These are phyloP conservation scores for Epinotia brunnichana DNA, from an alignment of 2,888 invertebrate genomes.

Conservation along the genomic window DNA sequence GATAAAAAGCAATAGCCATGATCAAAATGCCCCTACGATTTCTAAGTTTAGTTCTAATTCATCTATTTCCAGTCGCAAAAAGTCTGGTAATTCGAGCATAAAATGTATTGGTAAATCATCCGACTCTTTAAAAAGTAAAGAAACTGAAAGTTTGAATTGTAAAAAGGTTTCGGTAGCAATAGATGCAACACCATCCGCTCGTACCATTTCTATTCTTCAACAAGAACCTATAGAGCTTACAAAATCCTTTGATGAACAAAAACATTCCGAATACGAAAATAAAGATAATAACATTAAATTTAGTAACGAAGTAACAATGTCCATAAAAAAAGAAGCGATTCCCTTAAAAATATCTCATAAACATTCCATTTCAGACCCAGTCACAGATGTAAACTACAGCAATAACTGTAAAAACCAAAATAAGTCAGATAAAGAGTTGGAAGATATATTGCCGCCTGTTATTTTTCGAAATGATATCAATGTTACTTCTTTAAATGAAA, in stretches of 20 bases:
- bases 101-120: conserved; percentile 71
- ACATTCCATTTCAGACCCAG: conserved; percentile 88
- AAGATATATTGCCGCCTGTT: conserved; percentile 73
- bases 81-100: conserved; percentile 56
- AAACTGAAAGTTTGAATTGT: conserved; percentile 76
- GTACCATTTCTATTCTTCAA: conserved; percentile 88
- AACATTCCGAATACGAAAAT: conserved; percentile 65
- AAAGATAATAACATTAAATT: conserved; percentile 57
- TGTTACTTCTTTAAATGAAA: conserved; percentile 88
- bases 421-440: conserved; percentile 56
- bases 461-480: conserved; percentile 86
- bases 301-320: conserved; percentile 72
- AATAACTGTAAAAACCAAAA: conserved; percentile 66
- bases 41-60: conserved; percentile 78
- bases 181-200: conserved; percentile 90
- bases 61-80: conserved; percentile 70
- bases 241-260: conserved; percentile 83
- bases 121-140: conserved; percentile 75
- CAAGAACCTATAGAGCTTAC: conserved; percentile 91
- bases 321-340: conserved; percentile 59
- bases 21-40: conserved; percentile 76
- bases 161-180: conserved; percentile 90
- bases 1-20: conserved; percentile 54
- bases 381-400: conserved; percentile 83
- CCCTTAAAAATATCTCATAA: conserved; percentile 84